Evolutionary conservation across 2,888 invertebrate species (phyloP).

Genomic region (Athalia rosae): DNA sequence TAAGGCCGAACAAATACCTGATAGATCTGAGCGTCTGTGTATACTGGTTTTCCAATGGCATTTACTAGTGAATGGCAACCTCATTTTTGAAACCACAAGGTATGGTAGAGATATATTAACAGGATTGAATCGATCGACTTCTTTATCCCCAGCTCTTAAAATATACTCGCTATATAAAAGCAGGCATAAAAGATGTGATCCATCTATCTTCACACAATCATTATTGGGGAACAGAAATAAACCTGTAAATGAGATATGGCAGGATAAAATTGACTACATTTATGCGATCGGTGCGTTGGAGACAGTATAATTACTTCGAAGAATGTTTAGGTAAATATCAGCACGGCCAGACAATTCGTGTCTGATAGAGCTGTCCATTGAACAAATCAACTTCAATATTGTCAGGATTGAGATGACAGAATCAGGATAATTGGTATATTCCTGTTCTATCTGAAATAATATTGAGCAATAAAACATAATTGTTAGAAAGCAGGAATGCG

Average conservation of each 20-base stretch:
- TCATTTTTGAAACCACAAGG: conserved; percentile 71
- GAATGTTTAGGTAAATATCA: conserved; percentile 72
- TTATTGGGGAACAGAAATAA: conserved; percentile 76
- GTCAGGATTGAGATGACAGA: conserved; percentile 74
- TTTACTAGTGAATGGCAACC: conserved; percentile 74
- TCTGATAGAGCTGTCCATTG: conserved; percentile 77
- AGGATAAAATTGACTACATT: neutral
- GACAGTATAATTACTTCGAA: conserved; percentile 71
- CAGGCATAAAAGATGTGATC: conserved; percentile 74
- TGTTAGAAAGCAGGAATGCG: neutral
- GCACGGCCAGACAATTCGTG: conserved; percentile 76
- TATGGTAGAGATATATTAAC: conserved; percentile 74
- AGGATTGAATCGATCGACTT: conserved; percentile 54
- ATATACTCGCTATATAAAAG: conserved; percentile 74
- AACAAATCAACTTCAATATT: conserved; percentile 74
- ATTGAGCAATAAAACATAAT: neutral
- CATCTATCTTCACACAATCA: conserved; percentile 74
- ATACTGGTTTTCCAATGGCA: conserved; percentile 74
- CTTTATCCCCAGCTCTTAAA: conserved; percentile 57
- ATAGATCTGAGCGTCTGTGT: conserved; percentile 67
- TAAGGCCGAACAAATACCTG: conserved; percentile 58
- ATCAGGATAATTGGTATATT: conserved; percentile 75
- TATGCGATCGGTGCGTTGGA: neutral
- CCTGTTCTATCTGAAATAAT: conserved; percentile 70
- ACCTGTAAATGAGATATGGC: conserved; percentile 65